These are phyloP conservation scores for Andrena praecox DNA, from an alignment of 2,888 invertebrate species.

Conservation along the genomic window DNA sequence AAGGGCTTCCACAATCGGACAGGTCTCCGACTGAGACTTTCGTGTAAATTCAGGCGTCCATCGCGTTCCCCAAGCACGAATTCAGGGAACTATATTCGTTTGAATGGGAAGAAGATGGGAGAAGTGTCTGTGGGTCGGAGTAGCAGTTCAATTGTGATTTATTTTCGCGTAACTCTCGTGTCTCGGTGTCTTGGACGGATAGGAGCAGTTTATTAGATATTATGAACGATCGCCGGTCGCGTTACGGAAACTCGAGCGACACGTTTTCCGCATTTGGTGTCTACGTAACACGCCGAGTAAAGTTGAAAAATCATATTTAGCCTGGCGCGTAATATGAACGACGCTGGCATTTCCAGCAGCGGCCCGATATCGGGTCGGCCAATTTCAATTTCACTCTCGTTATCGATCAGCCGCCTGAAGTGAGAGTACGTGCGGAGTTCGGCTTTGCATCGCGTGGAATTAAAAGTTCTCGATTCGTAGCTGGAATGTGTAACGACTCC, in stretches of 20 bases:
- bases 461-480: conserved; percentile 66
- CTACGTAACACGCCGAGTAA: background rate
- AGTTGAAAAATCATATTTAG: conserved; percentile 49
- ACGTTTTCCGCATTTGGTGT: conserved; percentile 2
- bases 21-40: no score
- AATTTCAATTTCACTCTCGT: conserved; percentile 72
- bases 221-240: conserved; percentile 3
- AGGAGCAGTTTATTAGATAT: background rate
- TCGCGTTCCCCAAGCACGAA: no score
- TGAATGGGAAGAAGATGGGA: no score
- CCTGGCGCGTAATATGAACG: conserved; percentile 30
- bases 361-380: conserved; percentile 43
- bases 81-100: no score
- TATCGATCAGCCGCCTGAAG: conserved; percentile 63
- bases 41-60: no score
- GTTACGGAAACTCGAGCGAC: background rate
- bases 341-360: conserved; percentile 31
- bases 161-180: background rate
- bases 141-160: background rate
- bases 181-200: background rate
- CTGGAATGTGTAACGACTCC: conserved; percentile 55
- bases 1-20: no score
- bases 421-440: conserved; percentile 50
- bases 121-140: no score
- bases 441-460: conserved; percentile 62